Evolutionary conservation across 2,888 invertebrate species (phyloP), one percentile per base, ranked within the genome.

Genomic region (Mythimna loreyi): DNA sequence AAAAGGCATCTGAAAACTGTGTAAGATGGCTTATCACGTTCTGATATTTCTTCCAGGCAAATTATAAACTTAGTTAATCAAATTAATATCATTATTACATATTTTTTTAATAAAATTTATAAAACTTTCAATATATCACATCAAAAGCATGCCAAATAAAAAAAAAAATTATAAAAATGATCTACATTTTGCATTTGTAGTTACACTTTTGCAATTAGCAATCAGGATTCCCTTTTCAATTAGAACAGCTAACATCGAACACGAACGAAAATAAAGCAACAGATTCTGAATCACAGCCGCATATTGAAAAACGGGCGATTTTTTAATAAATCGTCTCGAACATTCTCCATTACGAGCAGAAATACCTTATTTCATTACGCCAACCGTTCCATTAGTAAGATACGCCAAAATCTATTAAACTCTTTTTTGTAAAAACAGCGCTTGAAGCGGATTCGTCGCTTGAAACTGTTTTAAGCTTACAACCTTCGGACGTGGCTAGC

Each of bases 321-420:
- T 92, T 92, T 91, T 88, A 92, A 93, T 92, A 92, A 94, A 94
- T 93, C 93, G 90, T 86, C 82, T 78, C 77, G 84, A 87, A 90
- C 90, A 89, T 89, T 89, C 88, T 85, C 90, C 90, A 91, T 91
- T 92, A 92, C 90, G 89, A 85, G 87, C 87, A 90, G 88, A 92
- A 93, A 93, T 89, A 92, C 92, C 92, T 94, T 93, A 94, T 94
- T 95, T 94, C 94, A 94, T 95, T 95, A 94, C 89, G 87, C 87
- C 89, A 89, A 89, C 86, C 90, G 88, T 92, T 93, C 94, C 94
- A 94, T 95, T 95, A 94, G 93, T 91, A 90, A 94, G 94, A 94
- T 94, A 94, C 92, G 93, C 89, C 90, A 90, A 92, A 94, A 94
- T 94, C 93, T 93, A 94, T 94, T 93, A 94, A 92, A 91, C 90